phyloP scores from a whole-genome alignment of 2,888 invertebrate species.

The Craniophora ligustri region DNA sequence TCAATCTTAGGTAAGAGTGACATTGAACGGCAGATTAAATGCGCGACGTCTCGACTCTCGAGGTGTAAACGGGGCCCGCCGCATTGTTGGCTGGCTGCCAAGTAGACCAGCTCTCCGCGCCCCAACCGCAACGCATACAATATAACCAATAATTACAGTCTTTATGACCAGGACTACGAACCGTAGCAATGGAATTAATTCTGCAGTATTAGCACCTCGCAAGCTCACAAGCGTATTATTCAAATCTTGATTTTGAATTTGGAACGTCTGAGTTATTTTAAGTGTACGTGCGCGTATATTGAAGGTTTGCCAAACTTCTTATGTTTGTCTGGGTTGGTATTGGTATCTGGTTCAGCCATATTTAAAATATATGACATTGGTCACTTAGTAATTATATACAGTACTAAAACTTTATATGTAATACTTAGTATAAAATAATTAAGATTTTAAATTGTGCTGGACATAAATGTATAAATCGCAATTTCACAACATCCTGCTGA shows the following conservation, averaged over 20 bases:
- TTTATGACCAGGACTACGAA: slow-evolving; percentile 61
- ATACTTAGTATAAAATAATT: no score
- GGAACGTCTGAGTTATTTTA: slow-evolving; percentile 50
- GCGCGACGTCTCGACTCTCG: slow-evolving; percentile 63
- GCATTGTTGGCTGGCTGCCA: slow-evolving; percentile 72
- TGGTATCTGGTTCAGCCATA: slow-evolving; percentile 39
- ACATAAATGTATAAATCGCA: background rate
- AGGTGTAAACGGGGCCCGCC: slow-evolving; percentile 64
- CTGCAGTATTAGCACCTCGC: slow-evolving; percentile 21
- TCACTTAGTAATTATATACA: background rate
- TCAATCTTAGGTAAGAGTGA: slow-evolving; percentile 72
- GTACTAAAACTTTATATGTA: no score
- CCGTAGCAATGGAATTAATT: slow-evolving; percentile 20
- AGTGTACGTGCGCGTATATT: slow-evolving; percentile 39
- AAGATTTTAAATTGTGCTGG: no score
- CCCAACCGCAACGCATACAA: slow-evolving; percentile 47
- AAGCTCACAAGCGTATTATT: slow-evolving; percentile 36
- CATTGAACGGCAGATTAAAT: slow-evolving; percentile 73
- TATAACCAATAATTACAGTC: slow-evolving; percentile 43
- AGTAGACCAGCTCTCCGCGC: slow-evolving; percentile 65
- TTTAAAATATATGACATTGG: background rate
- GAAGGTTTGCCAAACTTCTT: slow-evolving; percentile 49
- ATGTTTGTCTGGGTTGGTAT: slow-evolving; percentile 33
- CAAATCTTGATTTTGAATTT: slow-evolving; percentile 33
- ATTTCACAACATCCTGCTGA: slow-evolving; percentile 12